Percentiles rank a stretch among this genome's conserved stretches.
phyloP scores from a whole-genome alignment of 1,140 invertebrate genomes.

The Drosophila novamexicana region DNA sequence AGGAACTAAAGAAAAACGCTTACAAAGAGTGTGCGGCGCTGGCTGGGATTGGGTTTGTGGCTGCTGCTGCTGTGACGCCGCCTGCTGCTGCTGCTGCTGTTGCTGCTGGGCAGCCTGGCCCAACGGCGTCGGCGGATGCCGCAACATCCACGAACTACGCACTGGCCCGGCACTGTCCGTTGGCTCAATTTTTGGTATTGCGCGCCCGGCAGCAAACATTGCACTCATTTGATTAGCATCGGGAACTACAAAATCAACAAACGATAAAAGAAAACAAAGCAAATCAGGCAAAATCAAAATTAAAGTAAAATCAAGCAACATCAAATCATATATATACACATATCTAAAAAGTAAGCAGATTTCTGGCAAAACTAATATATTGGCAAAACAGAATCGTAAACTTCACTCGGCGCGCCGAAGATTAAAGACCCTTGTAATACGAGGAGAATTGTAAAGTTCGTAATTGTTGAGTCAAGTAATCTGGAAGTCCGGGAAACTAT shows the following conservation, averaged over 20 bases:
- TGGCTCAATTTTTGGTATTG: constrained; percentile 85
- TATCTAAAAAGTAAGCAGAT: background rate
- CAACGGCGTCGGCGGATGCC: constrained; percentile 48
- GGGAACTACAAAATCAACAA: constrained; percentile 70
- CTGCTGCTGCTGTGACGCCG: constrained; percentile 55
- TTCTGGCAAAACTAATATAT: too few species aligned
- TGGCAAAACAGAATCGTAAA: too few species aligned
- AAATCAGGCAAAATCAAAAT: constrained; percentile 20
- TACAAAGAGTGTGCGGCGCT: constrained; percentile 86
- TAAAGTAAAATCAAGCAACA: constrained; percentile 9
- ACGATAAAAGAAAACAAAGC: constrained; percentile 42
- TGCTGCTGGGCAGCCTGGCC: constrained; percentile 41
- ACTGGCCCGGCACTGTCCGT: constrained; percentile 63
- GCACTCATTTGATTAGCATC: constrained; percentile 85
- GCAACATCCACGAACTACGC: constrained; percentile 80
- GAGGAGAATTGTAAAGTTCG: too few species aligned
- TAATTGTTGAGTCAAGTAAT: too few species aligned
- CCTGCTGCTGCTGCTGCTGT: constrained; percentile 47
- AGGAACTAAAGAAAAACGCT: constrained; percentile 84
- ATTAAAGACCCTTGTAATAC: too few species aligned
- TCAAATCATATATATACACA: background rate
- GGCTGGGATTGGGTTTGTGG: constrained; percentile 68
- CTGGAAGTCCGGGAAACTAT: too few species aligned
- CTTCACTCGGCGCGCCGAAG: too few species aligned
- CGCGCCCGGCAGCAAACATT: constrained; percentile 84